phyloP scores from a whole-genome alignment of 2,113 vertebrate species.

The Gulo gulo region DNA sequence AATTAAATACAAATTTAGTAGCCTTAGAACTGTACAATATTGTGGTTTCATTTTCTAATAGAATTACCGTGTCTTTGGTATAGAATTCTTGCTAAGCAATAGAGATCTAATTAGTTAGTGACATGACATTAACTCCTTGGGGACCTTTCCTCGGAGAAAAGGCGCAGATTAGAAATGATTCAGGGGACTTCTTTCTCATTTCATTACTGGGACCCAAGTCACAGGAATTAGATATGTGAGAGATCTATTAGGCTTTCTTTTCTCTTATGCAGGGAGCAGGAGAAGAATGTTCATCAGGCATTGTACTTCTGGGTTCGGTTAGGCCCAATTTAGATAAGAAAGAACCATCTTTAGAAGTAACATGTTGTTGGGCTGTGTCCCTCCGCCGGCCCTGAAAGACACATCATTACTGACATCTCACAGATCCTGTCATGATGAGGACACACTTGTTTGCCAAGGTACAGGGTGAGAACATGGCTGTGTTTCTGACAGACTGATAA shows the following conservation, averaged over 20 bases:
- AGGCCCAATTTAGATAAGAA: not conserved
- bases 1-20: constrained; percentile 79
- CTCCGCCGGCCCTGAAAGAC: not conserved
- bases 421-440: not conserved
- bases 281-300: not conserved
- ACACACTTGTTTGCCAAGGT: not conserved
- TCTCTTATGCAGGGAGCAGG: not conserved
- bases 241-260: not conserved
- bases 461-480: not conserved
- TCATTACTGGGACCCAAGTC: constrained; percentile 42
- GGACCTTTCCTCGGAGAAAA: constrained; percentile 1
- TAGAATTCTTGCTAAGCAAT: constrained; percentile 58
- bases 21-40: constrained; percentile 49
- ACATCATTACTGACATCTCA: not conserved
- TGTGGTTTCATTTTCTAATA: constrained; percentile 65
- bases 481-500: not conserved
- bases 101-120: constrained; percentile 53
- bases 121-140: constrained; percentile 18
- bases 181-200: constrained; percentile 33
- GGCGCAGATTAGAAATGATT: constrained; percentile 45
- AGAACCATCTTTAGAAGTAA: not conserved
- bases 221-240: not conserved
- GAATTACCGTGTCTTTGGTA: constrained; percentile 75
- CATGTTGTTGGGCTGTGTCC: not conserved
- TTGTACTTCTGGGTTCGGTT: not conserved